Evolutionary conservation across 2,888 invertebrate genomes (phyloP).

Genomic region (Diadromus collaris): DNA sequence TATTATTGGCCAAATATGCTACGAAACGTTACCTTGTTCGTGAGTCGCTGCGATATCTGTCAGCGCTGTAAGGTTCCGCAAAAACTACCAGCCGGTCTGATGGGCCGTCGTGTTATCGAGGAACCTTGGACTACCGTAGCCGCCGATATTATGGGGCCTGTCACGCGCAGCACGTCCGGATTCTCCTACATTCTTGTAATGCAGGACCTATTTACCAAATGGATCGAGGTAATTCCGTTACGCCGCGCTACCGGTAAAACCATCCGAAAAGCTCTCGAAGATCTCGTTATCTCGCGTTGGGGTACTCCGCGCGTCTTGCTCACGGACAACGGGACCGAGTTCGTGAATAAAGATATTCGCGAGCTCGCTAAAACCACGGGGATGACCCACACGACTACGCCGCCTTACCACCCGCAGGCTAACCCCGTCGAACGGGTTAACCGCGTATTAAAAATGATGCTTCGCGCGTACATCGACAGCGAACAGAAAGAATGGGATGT

Average conservation of each 20-base stretch:
- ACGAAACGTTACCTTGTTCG: neutral
- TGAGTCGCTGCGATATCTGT: slow-evolving; percentile 23
- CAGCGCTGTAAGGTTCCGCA: slow-evolving; percentile 35
- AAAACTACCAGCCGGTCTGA: neutral
- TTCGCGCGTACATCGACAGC: neutral
- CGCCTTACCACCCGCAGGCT: neutral
- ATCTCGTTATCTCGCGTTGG: slow-evolving; percentile 39
- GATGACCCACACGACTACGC: neutral
- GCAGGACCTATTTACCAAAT: slow-evolving; percentile 53
- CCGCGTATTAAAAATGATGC: neutral
- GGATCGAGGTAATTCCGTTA: slow-evolving; percentile 56
- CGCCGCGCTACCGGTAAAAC: slow-evolving; percentile 53
- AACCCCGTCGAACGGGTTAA: slow-evolving; percentile 44
- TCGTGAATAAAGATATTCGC: slow-evolving; percentile 26
- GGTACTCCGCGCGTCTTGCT: slow-evolving; percentile 20
- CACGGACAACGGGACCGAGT: slow-evolving; percentile 43
- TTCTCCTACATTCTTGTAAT: slow-evolving; percentile 14
- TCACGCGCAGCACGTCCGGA: neutral
- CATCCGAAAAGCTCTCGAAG: slow-evolving; percentile 38
- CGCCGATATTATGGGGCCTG: slow-evolving; percentile 1
- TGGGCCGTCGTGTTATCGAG: slow-evolving; percentile 19
- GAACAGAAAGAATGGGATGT: neutral
- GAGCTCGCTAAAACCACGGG: neutral
- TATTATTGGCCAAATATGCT: neutral
- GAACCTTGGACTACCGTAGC: slow-evolving; percentile 24